A percentile compares a stretch with the other conserved stretches of the same genome.
Evolutionary conservation across 2,888 invertebrate genomes (phyloP).

Genomic region (Agelastica alni): DNA sequence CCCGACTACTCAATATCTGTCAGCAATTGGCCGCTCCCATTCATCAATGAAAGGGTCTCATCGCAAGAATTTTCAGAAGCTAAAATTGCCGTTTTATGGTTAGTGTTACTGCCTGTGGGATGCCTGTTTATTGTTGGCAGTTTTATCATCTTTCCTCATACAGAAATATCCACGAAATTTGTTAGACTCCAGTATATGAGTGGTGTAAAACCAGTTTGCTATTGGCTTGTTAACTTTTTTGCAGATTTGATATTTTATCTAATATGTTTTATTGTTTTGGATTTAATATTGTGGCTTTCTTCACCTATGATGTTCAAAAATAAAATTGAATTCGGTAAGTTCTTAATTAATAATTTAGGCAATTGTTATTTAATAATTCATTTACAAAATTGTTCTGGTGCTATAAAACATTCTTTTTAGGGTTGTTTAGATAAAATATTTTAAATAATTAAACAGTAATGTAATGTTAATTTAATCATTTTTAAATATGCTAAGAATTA

Average conservation of each 20-base stretch:
- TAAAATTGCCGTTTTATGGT: slow-evolving; percentile 48
- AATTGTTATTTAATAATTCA: too few relatives aligned
- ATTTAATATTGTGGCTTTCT: slow-evolving; percentile 24
- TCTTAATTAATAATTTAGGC: too few relatives aligned
- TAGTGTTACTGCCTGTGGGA: slow-evolving; percentile 52
- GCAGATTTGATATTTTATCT: slow-evolving; percentile 60
- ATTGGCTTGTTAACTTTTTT: slow-evolving; percentile 67
- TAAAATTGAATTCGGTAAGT: slow-evolving; percentile 48
- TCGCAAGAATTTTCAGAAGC: slow-evolving; percentile 41
- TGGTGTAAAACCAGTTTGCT: slow-evolving; percentile 63
- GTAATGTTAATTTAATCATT: too few relatives aligned
- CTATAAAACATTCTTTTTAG: too few relatives aligned
- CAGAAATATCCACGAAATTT: slow-evolving; percentile 65
- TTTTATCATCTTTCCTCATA: slow-evolving; percentile 65
- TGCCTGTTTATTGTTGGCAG: slow-evolving; percentile 57
- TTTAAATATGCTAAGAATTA: too few relatives aligned
- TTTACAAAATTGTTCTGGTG: too few relatives aligned
- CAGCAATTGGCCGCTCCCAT: slow-evolving; percentile 50
- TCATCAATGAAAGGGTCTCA: slow-evolving; percentile 27
- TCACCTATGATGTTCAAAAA: slow-evolving; percentile 28
- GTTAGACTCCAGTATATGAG: slow-evolving; percentile 72
- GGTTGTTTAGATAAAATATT: too few relatives aligned
- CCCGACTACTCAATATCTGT: slow-evolving; percentile 48
- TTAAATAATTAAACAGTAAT: too few relatives aligned
- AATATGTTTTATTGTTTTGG: slow-evolving; percentile 28